Conservation (phyloP, 2,113 vertebrate species). For the Datnioides undecimradiatus region DNA sequence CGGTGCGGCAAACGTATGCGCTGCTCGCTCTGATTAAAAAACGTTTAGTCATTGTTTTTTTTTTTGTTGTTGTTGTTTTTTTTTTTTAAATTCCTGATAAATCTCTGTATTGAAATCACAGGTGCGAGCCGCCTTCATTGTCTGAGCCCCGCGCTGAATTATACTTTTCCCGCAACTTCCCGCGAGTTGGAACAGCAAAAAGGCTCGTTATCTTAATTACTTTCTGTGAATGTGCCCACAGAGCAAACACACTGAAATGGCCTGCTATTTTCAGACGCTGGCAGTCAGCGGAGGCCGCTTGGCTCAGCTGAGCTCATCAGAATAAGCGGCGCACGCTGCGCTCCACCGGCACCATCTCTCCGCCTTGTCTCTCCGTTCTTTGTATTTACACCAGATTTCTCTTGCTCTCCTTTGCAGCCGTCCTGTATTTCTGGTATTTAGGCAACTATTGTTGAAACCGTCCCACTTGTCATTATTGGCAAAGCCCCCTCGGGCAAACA, state of each 20-base stretch:
- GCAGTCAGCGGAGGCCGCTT: constrained; percentile 60
- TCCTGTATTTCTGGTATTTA: constrained; percentile 30
- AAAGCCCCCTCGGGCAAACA: constrained; percentile 14
- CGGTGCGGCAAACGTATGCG: constrained; percentile 4
- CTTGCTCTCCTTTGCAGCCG: constrained; percentile 20
- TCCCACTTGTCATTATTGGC: constrained; percentile 34
- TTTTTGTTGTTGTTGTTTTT: too few species aligned
- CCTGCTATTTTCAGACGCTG: constrained; percentile 72
- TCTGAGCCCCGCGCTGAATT: constrained; percentile 53
- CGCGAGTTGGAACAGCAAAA: constrained; percentile 54
- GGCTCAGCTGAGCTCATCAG: constrained; percentile 75
- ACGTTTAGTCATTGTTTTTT: constrained; percentile 41
- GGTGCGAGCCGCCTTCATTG: constrained; percentile 46
- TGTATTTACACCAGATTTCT: constrained; percentile 38
- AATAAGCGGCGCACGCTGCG: constrained; percentile 49
- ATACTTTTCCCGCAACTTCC: constrained; percentile 57
- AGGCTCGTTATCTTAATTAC: constrained; percentile 78
- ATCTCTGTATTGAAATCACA: constrained; percentile 26
- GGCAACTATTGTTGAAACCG: constrained; percentile 23
- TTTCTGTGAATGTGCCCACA: constrained; percentile 64
- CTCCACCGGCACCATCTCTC: constrained; percentile 21
- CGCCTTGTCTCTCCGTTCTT: constrained; percentile 37
- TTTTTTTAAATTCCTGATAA: too few species aligned
- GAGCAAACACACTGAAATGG: constrained; percentile 66
- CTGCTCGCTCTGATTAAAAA: constrained; percentile 33